Base-by-base conservation (phyloP, 2,113 vertebrate genomes). In the Ramphastos sulfuratus region DNA sequence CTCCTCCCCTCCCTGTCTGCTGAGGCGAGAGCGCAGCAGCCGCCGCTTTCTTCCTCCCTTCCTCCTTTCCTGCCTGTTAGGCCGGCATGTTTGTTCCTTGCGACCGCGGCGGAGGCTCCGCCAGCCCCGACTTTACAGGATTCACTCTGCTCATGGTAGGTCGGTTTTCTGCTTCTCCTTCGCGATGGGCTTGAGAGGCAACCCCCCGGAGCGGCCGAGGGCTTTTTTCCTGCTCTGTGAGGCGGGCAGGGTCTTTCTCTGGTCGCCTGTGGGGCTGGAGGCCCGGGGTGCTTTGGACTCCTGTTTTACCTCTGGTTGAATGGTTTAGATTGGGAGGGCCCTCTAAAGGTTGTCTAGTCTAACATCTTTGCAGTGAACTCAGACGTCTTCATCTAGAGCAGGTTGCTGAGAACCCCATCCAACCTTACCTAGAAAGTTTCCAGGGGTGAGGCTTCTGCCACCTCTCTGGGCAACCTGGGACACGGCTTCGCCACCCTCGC, bases 101-200 rank as follows among this genome's bases (percentile, higher is more conserved):
- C 63, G 92, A 94, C 8, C 66, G 94, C 70, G 72, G 92, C 94
- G 9, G 89, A 90, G 55, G 4, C 17, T 55, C 79, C 9, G 52
- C 65, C 46, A 6, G 24, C 12, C 75, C 96, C 5, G 97, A 93
- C 24, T 98, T 99, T 28, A 94, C 96, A 73, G 98, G 97, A 78
- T 99, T 97, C 85, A 98, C 98, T 11, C 97, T 99, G 21, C 96
- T 99, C 27, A 96, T 98, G 99, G 99, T 99, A 95, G 98, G 98
- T 97, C 4, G 6, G 3, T 10, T 8, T 52, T 4, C 44, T 7
- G 25, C 44, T 25, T 17, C 19, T 7, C 11, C 11, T 11, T 8
- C 2, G 12, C 23, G 50, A 25, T 52, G 23, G 21, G 21, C 50
- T 24, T 52, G 21, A 52, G 50, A 52, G 50, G 50, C 23, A 52